phyloP scores from a whole-genome alignment of 2,113 vertebrate species.

The Marmota monax region DNA sequence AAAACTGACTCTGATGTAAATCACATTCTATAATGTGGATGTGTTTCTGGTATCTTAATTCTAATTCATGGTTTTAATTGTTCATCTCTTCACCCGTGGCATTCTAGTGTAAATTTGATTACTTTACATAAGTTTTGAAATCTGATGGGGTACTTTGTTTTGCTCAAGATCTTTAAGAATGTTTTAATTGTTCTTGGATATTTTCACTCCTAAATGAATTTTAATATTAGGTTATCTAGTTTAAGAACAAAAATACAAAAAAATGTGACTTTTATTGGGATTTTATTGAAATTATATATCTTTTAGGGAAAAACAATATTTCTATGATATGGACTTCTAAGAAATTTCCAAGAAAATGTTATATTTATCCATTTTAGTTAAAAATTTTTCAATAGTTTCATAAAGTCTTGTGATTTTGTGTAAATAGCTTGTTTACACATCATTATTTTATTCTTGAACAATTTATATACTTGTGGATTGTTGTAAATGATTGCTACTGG shows the following conservation, averaged over 20 bases:
- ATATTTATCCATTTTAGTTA: conserved; percentile 1
- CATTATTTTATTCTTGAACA: conserved; percentile 27
- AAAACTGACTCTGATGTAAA: neutral
- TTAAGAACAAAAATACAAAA: conserved; percentile 48
- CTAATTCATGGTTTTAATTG: neutral
- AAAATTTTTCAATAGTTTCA: neutral
- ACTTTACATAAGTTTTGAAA: neutral
- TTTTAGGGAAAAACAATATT: neutral
- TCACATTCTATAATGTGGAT: neutral
- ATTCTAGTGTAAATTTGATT: neutral
- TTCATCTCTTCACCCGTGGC: neutral
- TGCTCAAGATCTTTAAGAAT: neutral
- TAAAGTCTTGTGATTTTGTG: neutral
- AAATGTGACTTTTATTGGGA: neutral
- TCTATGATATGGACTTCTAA: neutral
- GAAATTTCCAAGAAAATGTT: neutral
- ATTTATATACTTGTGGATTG: neutral
- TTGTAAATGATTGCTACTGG: neutral
- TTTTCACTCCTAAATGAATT: conserved; percentile 8
- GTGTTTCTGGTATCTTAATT: neutral
- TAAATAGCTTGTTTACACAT: neutral
- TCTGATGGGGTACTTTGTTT: neutral
- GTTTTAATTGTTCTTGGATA: neutral
- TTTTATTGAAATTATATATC: conserved; percentile 22
- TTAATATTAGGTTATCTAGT: neutral